Conservation (phyloP, 2,888 invertebrate genomes). For the Uloborus plumipes region DNA sequence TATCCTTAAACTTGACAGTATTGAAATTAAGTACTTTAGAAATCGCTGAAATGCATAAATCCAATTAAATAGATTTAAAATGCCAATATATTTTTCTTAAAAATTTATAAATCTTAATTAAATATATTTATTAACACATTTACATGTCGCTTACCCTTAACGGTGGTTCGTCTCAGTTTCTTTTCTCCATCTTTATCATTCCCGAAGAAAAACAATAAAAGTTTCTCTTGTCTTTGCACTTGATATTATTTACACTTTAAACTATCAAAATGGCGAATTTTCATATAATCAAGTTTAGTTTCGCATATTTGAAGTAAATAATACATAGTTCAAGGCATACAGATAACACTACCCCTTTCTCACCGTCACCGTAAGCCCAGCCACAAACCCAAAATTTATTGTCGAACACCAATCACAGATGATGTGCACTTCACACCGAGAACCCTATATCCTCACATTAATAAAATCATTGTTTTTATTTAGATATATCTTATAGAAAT, state of each 20-base stretch:
- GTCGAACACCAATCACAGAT: slow-evolving; percentile 59
- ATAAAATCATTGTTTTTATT: slow-evolving; percentile 51
- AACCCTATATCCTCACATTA: not conserved
- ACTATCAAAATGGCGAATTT: slow-evolving; percentile 25
- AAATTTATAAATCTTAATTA: slow-evolving; percentile 5
- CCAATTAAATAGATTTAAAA: too few relatives aligned
- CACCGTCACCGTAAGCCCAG: slow-evolving; percentile 29
- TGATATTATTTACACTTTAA: not conserved
- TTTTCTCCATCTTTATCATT: slow-evolving; percentile 62
- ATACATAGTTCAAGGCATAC: not conserved
- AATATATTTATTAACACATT: slow-evolving; percentile 27
- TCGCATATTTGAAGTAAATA: not conserved
- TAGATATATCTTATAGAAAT: not conserved
- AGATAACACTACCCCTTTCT: slow-evolving; percentile 32
- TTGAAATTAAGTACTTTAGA: too few relatives aligned
- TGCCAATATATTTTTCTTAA: too few relatives aligned
- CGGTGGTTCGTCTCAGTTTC: slow-evolving; percentile 57
- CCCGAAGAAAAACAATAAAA: slow-evolving; percentile 52
- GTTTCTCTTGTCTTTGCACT: slow-evolving; percentile 10
- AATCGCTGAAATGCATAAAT: too few relatives aligned
- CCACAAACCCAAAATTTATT: slow-evolving; percentile 47
- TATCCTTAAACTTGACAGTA: too few relatives aligned
- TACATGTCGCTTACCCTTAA: slow-evolving; percentile 58
- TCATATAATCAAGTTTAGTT: not conserved
- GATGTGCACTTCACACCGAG: slow-evolving; percentile 32